These are phyloP conservation scores for Tryphoninae sp. DNA, from an alignment of 2,888 invertebrate species.

Conservation along the genomic window DNA sequence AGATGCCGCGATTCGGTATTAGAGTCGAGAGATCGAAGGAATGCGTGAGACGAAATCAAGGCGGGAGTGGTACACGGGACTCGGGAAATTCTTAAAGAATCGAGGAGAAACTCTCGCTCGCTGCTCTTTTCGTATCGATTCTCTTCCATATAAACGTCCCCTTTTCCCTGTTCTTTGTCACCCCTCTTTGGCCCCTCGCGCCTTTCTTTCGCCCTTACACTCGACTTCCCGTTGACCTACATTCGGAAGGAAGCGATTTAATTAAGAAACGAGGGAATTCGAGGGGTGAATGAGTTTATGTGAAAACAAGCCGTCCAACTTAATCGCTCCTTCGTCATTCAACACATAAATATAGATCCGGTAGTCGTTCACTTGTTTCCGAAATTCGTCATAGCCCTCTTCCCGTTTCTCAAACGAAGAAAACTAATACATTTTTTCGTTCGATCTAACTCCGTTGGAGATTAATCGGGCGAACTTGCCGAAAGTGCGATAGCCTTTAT, in stretches of 20 bases:
- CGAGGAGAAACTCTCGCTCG: constrained; percentile 40
- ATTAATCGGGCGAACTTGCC: neutral
- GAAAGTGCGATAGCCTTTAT: constrained; percentile 35
- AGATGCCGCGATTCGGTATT: no score
- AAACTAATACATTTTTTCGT: neutral
- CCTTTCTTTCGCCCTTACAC: constrained; percentile 25
- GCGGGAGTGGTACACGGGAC: neutral
- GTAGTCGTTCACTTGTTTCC: neutral
- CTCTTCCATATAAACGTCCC: constrained; percentile 22
- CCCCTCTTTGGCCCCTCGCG: no score
- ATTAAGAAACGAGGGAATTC: constrained; percentile 25
- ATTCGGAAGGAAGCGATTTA: constrained; percentile 4
- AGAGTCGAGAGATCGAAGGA: neutral
- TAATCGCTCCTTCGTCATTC: no score
- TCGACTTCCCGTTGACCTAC: constrained; percentile 40
- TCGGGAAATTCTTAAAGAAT: constrained; percentile 13
- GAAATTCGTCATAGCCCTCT: neutral
- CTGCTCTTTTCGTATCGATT: constrained; percentile 29
- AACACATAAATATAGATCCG: no score
- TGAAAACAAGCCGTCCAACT: neutral
- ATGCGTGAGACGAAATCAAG: neutral
- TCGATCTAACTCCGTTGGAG: neutral
- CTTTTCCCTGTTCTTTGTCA: neutral
- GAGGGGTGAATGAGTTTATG: constrained; percentile 13
- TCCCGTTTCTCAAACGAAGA: no score